Percentiles rank a stretch among this genome's conserved stretches.
Evolutionary conservation across 2,113 vertebrate species (phyloP).

Genomic region (Verasper variegatus): DNA sequence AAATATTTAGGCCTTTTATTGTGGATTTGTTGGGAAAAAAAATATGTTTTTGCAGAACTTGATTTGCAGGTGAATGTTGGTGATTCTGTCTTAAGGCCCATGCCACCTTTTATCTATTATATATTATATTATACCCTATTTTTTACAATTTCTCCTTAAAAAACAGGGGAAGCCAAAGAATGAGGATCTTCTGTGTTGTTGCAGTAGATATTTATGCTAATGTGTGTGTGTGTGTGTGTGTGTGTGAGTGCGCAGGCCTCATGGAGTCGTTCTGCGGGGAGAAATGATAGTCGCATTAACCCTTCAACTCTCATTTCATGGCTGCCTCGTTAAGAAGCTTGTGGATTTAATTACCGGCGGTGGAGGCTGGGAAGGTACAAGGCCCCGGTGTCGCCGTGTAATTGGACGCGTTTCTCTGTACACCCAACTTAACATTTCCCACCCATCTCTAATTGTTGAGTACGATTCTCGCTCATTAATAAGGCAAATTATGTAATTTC

Average conservation of each 20-base stretch:
- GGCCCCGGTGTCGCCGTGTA: constrained; percentile 75
- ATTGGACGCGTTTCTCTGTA: constrained; percentile 75
- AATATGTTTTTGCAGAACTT: neutral
- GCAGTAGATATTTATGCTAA: constrained; percentile 58
- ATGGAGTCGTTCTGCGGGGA: constrained; percentile 71
- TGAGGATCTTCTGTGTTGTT: constrained; percentile 25
- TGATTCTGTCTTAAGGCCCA: constrained; percentile 3
- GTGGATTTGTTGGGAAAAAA: neutral
- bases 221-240: constrained; percentile 27
- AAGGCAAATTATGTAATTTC: constrained; percentile 77
- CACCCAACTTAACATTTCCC: constrained; percentile 78
- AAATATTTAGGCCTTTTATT: constrained; percentile 22
- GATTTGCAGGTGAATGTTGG: neutral
- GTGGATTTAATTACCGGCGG: constrained; percentile 77
- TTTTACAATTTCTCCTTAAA: neutral
- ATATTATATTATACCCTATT: too few species aligned
- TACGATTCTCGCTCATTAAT: constrained; percentile 75
- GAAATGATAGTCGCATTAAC: constrained; percentile 80
- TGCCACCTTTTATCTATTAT: neutral
- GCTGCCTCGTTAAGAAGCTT: constrained; percentile 78
- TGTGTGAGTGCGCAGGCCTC: constrained; percentile 54
- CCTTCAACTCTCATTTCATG: constrained; percentile 79
- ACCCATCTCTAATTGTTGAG: constrained; percentile 76
- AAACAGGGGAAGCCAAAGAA: neutral
- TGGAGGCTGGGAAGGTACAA: constrained; percentile 73